A percentile compares a stretch with the other conserved stretches of the same genome.
Evolutionary conservation across 2,888 invertebrate genomes (phyloP).

Genomic region (Yponomeuta sedellus): DNA sequence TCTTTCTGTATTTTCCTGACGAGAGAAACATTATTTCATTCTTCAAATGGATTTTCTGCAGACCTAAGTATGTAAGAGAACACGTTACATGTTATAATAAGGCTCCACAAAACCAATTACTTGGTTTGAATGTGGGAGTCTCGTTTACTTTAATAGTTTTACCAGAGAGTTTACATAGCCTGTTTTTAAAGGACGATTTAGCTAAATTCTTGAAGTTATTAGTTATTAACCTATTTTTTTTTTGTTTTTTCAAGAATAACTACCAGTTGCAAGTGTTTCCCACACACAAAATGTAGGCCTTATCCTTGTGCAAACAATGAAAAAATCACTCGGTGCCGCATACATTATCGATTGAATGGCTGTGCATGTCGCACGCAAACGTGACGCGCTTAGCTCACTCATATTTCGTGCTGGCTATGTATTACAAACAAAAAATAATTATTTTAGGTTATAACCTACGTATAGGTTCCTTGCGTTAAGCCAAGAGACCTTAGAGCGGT

Average conservation of each 20-base stretch:
- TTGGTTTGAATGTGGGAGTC: no score
- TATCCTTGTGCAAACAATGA: conserved; percentile 3
- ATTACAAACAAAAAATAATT: neutral
- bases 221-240: no score
- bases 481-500: no score
- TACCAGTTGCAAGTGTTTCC: neutral
- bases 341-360: neutral
- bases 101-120: no score
- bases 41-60: neutral
- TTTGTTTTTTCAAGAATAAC: no score
- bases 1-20: neutral
- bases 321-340: neutral
- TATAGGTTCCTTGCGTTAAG: no score
- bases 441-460: neutral
- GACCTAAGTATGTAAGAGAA: no score
- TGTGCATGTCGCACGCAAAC: conserved; percentile 1
- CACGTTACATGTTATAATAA: no score
- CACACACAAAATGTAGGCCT: neutral
- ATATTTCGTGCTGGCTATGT: neutral
- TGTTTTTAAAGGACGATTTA: no score
- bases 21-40: neutral
- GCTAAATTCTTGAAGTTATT: no score
- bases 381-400: neutral
- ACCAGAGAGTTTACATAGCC: no score
- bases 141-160: no score